Conservation (phyloP, 2,888 invertebrate genomes). For the Perdita meconis region DNA sequence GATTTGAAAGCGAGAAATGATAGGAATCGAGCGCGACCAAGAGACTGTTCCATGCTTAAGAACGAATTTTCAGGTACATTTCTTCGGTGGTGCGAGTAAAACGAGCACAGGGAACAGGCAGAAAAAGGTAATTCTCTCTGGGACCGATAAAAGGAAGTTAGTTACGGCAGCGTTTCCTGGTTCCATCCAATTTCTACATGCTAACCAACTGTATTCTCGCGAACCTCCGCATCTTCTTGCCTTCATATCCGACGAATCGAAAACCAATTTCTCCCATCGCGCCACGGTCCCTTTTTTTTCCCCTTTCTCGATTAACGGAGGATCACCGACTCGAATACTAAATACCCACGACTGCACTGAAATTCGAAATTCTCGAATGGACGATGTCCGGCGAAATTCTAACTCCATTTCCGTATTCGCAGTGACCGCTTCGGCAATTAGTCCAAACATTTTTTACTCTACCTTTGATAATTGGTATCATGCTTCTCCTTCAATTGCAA, state of each 20-base stretch:
- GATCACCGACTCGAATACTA: neutral
- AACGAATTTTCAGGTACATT: neutral
- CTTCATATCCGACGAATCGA: slow-evolving; percentile 4
- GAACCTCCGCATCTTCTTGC: neutral
- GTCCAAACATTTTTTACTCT: too few species aligned
- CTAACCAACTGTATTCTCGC: slow-evolving; percentile 26
- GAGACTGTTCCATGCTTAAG: neutral
- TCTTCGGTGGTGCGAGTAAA: neutral
- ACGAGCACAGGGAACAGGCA: neutral
- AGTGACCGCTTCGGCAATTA: too few species aligned
- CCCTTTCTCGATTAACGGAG: neutral
- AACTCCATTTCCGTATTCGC: neutral
- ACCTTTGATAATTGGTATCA: too few species aligned
- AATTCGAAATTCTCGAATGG: neutral
- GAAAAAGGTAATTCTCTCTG: slow-evolving; percentile 28
- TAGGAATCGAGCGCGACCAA: neutral
- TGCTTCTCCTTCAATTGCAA: too few species aligned
- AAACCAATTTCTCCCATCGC: slow-evolving; percentile 20
- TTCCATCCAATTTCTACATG: slow-evolving; percentile 41
- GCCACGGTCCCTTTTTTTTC: too few species aligned
- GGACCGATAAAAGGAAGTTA: slow-evolving; percentile 37
- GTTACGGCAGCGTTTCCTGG: slow-evolving; percentile 19
- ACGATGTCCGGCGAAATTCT: neutral
- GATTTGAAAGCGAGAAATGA: neutral
- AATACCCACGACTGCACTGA: neutral